Evolutionary conservation across 1,140 invertebrate genomes (phyloP).

Genomic region (Brachionus asplanchnoidis): DNA sequence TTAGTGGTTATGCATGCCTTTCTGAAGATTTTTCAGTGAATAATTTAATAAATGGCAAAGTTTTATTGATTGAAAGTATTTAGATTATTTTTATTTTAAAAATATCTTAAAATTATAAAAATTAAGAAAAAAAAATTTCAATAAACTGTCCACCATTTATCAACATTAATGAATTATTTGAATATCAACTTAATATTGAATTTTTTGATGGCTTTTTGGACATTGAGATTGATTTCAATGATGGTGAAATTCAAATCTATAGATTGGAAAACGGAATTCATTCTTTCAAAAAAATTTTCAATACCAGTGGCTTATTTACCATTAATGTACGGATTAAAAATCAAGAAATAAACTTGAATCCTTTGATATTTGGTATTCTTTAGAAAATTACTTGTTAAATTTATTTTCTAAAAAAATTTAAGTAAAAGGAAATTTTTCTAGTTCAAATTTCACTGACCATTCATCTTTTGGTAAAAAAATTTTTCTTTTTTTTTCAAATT

Average conservation of each 20-base stretch:
- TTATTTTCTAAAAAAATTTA: not conserved
- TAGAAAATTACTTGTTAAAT: not conserved
- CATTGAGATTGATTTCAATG: not conserved
- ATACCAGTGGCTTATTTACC: not conserved
- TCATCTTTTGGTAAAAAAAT: not conserved
- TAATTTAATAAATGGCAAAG: not conserved
- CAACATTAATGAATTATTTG: not conserved
- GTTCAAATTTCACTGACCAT: not conserved
- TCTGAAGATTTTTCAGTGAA: too few species aligned
- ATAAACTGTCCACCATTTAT: not conserved
- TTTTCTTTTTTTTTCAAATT: not conserved
- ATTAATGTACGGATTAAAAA: not conserved
- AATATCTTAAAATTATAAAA: not conserved
- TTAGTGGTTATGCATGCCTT: not conserved
- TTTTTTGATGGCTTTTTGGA: not conserved
- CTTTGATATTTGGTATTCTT: not conserved
- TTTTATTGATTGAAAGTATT: not conserved
- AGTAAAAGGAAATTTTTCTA: not conserved
- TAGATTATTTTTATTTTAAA: too few species aligned
- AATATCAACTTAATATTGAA: not conserved
- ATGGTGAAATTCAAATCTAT: not conserved
- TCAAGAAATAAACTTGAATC: not conserved
- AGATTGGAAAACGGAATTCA: not conserved
- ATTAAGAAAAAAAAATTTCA: not conserved
- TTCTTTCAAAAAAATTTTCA: not conserved